Evolutionary conservation across 1,140 invertebrate genomes (phyloP).

Genomic region (Nomia melanderi): DNA sequence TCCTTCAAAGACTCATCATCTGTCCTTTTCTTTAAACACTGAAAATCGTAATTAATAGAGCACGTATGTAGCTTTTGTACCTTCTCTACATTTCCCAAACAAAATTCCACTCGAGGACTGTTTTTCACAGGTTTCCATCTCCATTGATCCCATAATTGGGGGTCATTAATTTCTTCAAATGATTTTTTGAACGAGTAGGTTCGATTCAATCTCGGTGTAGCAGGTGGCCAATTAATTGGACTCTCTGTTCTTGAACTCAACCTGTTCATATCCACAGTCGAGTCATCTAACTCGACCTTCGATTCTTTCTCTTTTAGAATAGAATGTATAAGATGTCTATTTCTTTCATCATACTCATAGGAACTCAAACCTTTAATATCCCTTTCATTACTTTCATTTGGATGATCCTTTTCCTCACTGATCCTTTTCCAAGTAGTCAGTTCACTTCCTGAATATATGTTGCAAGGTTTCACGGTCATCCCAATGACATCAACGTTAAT

Average conservation of each 20-base stretch:
- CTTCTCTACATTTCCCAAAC: slow-evolving; percentile 5
- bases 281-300: neutral
- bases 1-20: neutral
- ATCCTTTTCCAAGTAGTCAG: slow-evolving; percentile 75
- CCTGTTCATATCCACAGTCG: neutral
- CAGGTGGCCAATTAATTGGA: neutral
- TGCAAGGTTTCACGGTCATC: slow-evolving; percentile 70
- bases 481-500: slow-evolving; percentile 69
- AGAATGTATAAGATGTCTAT: no score
- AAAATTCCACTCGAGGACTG: slow-evolving; percentile 58
- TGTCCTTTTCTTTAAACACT: neutral
- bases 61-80: neutral
- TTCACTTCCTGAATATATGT: slow-evolving; percentile 23
- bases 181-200: slow-evolving; percentile 68
- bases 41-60: no score
- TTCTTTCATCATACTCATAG: neutral
- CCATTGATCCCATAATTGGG: neutral
- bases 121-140: slow-evolving; percentile 48
- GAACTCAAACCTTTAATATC: neutral
- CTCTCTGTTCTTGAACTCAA: neutral
- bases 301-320: neutral
- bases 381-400: neutral
- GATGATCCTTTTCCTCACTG: slow-evolving; percentile 26
- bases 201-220: slow-evolving; percentile 56
- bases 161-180: slow-evolving; percentile 9